Evolutionary conservation across 2,888 invertebrate species (phyloP).

Genomic region (Xanthorhoe spadicearia): DNA sequence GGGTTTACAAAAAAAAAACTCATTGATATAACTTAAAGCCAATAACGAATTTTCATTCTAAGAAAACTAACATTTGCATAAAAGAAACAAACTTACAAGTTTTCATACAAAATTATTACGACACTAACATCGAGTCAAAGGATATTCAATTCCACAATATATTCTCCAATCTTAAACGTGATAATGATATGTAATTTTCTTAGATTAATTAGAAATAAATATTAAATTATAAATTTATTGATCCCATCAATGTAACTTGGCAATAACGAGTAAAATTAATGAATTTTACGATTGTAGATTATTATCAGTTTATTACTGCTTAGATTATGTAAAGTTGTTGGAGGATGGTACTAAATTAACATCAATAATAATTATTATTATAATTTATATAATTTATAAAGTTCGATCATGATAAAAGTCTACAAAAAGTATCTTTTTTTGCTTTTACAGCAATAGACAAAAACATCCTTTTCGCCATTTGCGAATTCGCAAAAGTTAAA

Average conservation of each 20-base stretch:
- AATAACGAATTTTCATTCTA: too few relatives aligned
- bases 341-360: background rate
- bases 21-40: too few relatives aligned
- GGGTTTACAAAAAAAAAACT: too few relatives aligned
- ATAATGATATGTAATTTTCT: constrained; percentile 23
- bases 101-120: too few relatives aligned
- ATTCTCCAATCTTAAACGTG: constrained; percentile 8
- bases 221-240: constrained; percentile 23
- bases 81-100: background rate
- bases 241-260: constrained; percentile 8
- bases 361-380: background rate
- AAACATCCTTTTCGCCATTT: too few relatives aligned
- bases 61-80: too few relatives aligned
- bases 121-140: background rate
- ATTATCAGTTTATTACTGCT: constrained; percentile 8
- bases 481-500: background rate
- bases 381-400: background rate
- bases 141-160: constrained; percentile 23
- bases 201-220: constrained; percentile 20
- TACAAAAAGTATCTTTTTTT: too few relatives aligned
- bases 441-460: too few relatives aligned
- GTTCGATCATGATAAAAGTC: too few relatives aligned
- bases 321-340: background rate
- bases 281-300: constrained; percentile 20
- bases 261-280: constrained; percentile 15